Percentiles rank a stretch among this genome's conserved stretches.
phyloP scores from a whole-genome alignment of 2,113 vertebrate genomes.

The Brachyhypopomus gauderio region DNA sequence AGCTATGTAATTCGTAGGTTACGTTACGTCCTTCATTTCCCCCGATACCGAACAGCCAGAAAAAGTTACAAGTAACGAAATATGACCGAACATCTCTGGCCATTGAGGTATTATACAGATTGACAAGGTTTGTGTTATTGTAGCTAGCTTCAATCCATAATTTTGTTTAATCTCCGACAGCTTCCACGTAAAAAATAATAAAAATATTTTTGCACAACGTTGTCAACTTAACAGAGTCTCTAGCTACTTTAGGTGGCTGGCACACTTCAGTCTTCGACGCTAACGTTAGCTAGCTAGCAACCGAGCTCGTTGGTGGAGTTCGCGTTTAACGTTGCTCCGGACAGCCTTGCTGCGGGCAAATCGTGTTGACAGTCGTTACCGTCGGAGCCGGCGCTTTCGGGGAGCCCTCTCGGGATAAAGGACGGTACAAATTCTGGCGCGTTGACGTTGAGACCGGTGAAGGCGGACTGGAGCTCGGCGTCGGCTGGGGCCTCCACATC shows the following conservation, averaged over 20 bases:
- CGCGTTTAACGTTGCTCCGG: too few relatives aligned
- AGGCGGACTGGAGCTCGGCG: slow-evolving; percentile 83
- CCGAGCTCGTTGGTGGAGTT: background rate
- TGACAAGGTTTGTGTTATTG: too few relatives aligned
- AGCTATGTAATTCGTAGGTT: too few relatives aligned
- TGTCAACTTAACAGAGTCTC: slow-evolving; percentile 2
- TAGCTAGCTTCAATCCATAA: too few relatives aligned
- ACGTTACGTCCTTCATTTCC: too few relatives aligned
- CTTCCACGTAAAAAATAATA: background rate
- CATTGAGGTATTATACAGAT: background rate
- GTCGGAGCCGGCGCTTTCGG: slow-evolving; percentile 58
- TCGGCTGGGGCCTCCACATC: slow-evolving; percentile 84
- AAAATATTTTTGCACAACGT: background rate
- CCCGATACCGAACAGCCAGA: background rate
- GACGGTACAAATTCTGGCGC: slow-evolving; percentile 93
- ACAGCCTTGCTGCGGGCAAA: too few relatives aligned
- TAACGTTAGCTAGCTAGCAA: background rate
- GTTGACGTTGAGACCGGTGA: slow-evolving; percentile 93
- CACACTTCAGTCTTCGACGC: too few relatives aligned
- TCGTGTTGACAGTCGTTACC: slow-evolving; percentile 53
- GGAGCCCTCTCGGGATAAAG: slow-evolving; percentile 72
- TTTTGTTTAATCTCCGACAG: too few relatives aligned
- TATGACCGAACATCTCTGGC: too few relatives aligned
- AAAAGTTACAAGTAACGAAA: background rate
- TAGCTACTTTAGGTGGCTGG: background rate